Evolutionary conservation across 2,113 vertebrate genomes (phyloP).

Genomic region (Muntiacus muntjak): DNA sequence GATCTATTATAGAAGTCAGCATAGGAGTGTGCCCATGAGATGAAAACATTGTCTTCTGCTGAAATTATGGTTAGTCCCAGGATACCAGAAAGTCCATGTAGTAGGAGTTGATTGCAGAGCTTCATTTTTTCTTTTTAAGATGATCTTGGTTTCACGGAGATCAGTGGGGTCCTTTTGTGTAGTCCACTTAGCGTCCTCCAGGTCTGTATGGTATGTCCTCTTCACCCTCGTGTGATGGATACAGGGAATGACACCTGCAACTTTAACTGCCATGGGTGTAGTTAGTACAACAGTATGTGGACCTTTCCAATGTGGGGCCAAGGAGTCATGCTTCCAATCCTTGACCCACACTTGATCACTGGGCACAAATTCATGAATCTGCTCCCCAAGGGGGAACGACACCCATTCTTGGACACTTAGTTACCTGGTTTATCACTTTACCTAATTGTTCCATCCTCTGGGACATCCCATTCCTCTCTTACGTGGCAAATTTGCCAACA

Average conservation of each 20-base stretch:
- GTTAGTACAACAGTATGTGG: not conserved
- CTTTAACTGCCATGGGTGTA: not conserved
- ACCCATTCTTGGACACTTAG: not conserved
- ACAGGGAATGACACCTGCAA: not conserved
- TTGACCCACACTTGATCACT: not conserved
- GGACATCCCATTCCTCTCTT: not conserved
- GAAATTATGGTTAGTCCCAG: not conserved
- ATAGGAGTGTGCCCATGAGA: not conserved
- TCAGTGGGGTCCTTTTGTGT: not conserved
- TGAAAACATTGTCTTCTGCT: not conserved
- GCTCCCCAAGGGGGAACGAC: not conserved
- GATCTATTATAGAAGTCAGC: not conserved
- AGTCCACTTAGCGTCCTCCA: not conserved
- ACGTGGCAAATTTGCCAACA: not conserved
- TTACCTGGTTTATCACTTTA: not conserved
- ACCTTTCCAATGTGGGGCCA: not conserved
- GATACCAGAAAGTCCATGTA: not conserved
- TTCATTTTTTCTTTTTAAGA: not conserved
- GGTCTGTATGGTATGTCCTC: not conserved
- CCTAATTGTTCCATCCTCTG: not conserved
- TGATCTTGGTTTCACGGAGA: not conserved
- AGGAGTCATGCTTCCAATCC: not conserved
- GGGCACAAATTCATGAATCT: not conserved
- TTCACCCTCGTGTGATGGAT: not conserved
- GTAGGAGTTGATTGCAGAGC: not conserved